Evolutionary conservation across 1,140 invertebrate species (phyloP).

Genomic region (Hylyphantes graminicola): DNA sequence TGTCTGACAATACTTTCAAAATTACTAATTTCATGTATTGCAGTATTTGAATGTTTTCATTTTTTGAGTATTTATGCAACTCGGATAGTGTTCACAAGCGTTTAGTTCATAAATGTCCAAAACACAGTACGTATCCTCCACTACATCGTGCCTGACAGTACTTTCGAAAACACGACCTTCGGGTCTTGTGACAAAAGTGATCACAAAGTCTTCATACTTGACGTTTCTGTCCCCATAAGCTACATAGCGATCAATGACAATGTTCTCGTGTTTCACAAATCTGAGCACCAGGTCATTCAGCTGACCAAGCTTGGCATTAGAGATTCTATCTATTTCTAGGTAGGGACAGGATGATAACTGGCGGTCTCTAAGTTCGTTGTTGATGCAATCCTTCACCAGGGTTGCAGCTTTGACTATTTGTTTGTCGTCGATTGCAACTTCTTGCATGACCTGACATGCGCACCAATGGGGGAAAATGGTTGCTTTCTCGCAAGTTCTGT

Average conservation of each 20-base stretch:
- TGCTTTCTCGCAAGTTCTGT: conserved; percentile 67
- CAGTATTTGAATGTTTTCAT: conserved; percentile 75
- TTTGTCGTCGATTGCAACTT: neutral
- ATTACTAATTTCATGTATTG: conserved; percentile 51
- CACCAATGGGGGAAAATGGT: conserved; percentile 68
- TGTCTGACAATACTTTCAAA: neutral
- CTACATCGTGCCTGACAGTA: conserved; percentile 72
- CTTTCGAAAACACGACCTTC: conserved; percentile 80
- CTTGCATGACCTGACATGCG: conserved; percentile 64
- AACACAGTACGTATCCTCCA: conserved; percentile 74
- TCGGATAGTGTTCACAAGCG: conserved; percentile 81
- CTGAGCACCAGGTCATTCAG: conserved; percentile 71
- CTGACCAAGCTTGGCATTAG: conserved; percentile 77
- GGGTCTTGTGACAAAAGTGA: conserved; percentile 76
- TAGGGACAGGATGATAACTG: conserved; percentile 75
- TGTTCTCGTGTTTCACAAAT: conserved; percentile 72
- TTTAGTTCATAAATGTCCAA: conserved; percentile 83
- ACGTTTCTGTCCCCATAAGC: conserved; percentile 29
- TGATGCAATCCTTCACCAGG: conserved; percentile 62
- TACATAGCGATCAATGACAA: conserved; percentile 72
- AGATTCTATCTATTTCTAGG: conserved; percentile 73
- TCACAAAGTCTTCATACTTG: conserved; percentile 69
- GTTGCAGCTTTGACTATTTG: conserved; percentile 10
- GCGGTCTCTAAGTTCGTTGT: conserved; percentile 3
- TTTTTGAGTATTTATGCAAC: conserved; percentile 78